A percentile compares a stretch with the other conserved stretches of the same genome.
These are phyloP conservation scores for Orchesella flavescens DNA, from an alignment of 2,888 invertebrate species.

Conservation along the genomic window DNA sequence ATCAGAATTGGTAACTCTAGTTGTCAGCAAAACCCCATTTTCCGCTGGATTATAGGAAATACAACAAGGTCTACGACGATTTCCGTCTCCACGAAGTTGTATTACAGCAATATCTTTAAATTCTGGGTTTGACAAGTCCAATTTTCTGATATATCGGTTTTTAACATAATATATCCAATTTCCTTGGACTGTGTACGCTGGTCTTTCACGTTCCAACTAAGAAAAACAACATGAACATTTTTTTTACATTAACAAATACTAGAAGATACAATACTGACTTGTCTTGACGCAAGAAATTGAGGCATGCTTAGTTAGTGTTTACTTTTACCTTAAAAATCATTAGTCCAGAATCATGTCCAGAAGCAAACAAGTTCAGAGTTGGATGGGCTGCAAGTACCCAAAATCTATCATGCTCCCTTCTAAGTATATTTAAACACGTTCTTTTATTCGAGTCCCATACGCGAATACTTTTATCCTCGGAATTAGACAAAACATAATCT, in stretches of 20 bases:
- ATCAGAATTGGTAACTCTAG: slow-evolving; percentile 86
- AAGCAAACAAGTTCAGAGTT: slow-evolving; percentile 95
- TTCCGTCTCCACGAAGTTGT: slow-evolving; percentile 87
- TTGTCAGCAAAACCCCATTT: slow-evolving; percentile 92
- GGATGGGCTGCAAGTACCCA: slow-evolving; percentile 98
- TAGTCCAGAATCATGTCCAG: slow-evolving; percentile 99
- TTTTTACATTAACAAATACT: too few relatives aligned
- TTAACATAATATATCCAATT: slow-evolving; percentile 97
- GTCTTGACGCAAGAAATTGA: too few relatives aligned
- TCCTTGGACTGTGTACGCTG: slow-evolving; percentile 94
- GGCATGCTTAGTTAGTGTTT: too few relatives aligned
- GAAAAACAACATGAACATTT: slow-evolving; percentile 69
- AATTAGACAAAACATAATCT: slow-evolving; percentile 96
- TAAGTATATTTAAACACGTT: slow-evolving; percentile 91
- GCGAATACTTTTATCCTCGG: slow-evolving; percentile 97
- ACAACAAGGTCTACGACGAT: slow-evolving; percentile 81
- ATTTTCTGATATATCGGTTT: slow-evolving; percentile 89
- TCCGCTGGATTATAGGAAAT: slow-evolving; percentile 99
- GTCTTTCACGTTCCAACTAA: slow-evolving; percentile 93
- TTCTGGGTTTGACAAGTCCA: slow-evolving; percentile 90
- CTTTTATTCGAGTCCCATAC: slow-evolving; percentile 99
- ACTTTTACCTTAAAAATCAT: slow-evolving; percentile 82
- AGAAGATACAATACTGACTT: too few relatives aligned
- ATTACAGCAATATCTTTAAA: slow-evolving; percentile 91
- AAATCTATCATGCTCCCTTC: slow-evolving; percentile 96